Percentiles rank a stretch among this genome's conserved stretches.
These are phyloP conservation scores for Drosophila azteca DNA, from an alignment of 1,140 invertebrate species.

Conservation along the genomic window DNA sequence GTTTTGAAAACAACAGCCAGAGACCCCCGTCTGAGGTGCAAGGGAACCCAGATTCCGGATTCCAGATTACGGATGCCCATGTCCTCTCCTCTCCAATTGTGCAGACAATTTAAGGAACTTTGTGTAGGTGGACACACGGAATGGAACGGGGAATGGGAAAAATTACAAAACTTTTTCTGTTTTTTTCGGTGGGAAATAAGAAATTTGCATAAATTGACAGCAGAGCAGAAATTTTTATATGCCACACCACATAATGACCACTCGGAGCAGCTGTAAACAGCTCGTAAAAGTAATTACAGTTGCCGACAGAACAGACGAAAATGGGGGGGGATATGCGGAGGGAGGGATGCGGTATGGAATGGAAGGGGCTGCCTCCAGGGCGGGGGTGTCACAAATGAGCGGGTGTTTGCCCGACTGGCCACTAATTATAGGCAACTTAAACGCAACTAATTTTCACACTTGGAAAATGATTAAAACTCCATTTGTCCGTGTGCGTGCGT, in stretches of 20 bases:
- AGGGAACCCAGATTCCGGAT: too few species aligned
- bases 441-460: conserved; percentile 82
- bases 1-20: conserved; percentile 63
- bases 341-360: background rate
- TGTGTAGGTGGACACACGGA: conserved; percentile 69
- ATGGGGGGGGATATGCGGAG: background rate
- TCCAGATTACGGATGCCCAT: conserved; percentile 20
- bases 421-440: conserved; percentile 80
- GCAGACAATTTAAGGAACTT: conserved; percentile 49
- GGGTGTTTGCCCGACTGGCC: conserved; percentile 22
- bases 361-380: background rate
- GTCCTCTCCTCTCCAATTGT: conserved; percentile 10
- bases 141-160: background rate
- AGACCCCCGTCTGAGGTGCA: too few species aligned
- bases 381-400: conserved; percentile 53
- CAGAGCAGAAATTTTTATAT: conserved; percentile 54
- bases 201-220: conserved; percentile 83
- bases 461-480: conserved; percentile 83
- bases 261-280: conserved; percentile 83
- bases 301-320: conserved; percentile 21
- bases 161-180: conserved; percentile 45
- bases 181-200: conserved; percentile 46
- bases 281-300: conserved; percentile 82
- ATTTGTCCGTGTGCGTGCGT: conserved; percentile 54
- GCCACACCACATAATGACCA: conserved; percentile 74